phyloP scores from a whole-genome alignment of 2,113 vertebrate genomes.

The Lasiurus borealis region DNA sequence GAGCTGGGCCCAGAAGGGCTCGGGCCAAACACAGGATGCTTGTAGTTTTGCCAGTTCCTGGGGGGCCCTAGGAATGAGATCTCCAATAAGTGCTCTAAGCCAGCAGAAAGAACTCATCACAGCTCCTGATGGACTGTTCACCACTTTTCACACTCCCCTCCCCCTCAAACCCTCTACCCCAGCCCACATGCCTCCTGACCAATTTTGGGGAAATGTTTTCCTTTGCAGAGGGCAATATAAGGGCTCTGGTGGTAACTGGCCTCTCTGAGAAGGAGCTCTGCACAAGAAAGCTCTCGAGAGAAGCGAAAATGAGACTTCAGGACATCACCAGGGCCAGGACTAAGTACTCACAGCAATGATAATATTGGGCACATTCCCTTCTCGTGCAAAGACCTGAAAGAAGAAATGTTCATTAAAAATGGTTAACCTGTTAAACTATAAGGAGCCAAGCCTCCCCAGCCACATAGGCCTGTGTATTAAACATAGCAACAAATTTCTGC shows the following conservation, averaged over 20 bases:
- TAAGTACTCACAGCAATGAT: slow-evolving; percentile 95
- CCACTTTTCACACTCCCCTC: background rate
- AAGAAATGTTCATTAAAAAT: background rate
- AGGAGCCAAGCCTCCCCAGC: background rate
- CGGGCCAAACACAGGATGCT: slow-evolving; percentile 97
- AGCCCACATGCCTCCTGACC: background rate
- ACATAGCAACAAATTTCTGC: background rate
- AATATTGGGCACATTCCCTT: slow-evolving; percentile 99
- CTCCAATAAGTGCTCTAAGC: background rate
- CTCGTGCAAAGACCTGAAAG: slow-evolving; percentile 94
- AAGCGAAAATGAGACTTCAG: background rate
- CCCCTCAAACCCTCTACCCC: background rate
- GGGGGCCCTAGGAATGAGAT: slow-evolving; percentile 90
- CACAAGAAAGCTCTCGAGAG: background rate
- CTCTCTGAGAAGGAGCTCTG: background rate
- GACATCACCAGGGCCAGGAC: background rate
- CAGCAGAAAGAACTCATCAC: background rate
- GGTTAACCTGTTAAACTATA: background rate
- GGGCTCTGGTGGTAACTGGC: no score
- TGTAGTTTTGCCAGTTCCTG: slow-evolving; percentile 98
- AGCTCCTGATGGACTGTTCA: background rate
- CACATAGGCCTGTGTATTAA: accelerated
- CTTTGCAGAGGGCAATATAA: no score
- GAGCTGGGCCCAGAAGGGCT: slow-evolving; percentile 93
- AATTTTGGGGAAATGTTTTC: no score